A percentile compares a stretch with the other conserved stretches of the same genome.
Conservation (phyloP, 2,113 vertebrate genomes). For the Oryzias curvinotus region DNA sequence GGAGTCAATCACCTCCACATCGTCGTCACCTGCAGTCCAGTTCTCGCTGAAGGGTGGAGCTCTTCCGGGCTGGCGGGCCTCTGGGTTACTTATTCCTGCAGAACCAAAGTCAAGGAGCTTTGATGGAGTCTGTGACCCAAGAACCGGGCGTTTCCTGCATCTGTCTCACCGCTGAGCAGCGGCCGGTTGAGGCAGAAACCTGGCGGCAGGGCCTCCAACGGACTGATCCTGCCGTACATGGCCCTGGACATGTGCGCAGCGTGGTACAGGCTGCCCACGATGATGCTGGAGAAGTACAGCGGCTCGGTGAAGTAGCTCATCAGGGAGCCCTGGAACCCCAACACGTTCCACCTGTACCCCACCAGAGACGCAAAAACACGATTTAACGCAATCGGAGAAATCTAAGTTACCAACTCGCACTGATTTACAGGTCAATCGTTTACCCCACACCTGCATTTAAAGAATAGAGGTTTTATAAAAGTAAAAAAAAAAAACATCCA, state of each 20-base stretch:
- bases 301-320: slow-evolving; percentile 94
- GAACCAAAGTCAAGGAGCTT: not conserved
- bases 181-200: slow-evolving; percentile 90
- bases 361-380: not conserved
- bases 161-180: slow-evolving; percentile 89
- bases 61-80: slow-evolving; percentile 94
- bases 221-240: slow-evolving; percentile 92
- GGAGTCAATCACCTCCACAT: slow-evolving; percentile 88
- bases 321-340: slow-evolving; percentile 93
- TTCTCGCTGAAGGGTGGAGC: slow-evolving; percentile 95
- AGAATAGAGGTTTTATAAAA: no score
- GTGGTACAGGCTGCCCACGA: slow-evolving; percentile 96
- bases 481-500: no score
- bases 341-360: slow-evolving; percentile 88
- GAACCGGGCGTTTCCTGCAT: no score
- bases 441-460: no score
- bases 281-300: slow-evolving; percentile 97
- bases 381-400: no score
- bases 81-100: slow-evolving; percentile 88
- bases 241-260: slow-evolving; percentile 94
- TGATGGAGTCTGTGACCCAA: no score
- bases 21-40: slow-evolving; percentile 87
- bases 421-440: no score
- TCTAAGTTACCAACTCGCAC: no score
- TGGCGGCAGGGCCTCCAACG: slow-evolving; percentile 87